Percentiles rank a stretch among this genome's conserved stretches.
Evolutionary conservation across 2,888 invertebrate genomes (phyloP).

Genomic region (Siphonodentalium dalli): DNA sequence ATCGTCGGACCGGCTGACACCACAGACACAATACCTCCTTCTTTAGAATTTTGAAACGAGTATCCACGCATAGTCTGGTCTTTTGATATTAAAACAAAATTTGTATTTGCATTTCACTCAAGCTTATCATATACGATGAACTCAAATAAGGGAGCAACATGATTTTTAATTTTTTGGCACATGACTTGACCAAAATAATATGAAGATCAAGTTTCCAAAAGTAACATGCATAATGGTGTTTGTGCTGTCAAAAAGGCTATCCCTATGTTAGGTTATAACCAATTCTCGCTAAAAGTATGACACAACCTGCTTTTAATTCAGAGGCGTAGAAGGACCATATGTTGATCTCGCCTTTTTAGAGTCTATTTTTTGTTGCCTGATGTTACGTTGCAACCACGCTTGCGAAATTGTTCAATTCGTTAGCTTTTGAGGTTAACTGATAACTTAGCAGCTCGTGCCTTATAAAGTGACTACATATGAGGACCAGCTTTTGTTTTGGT

Average conservation of each 20-base stretch:
- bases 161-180: background rate
- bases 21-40: background rate
- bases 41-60: too few relatives aligned
- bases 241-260: constrained; percentile 1
- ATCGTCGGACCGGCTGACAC: background rate
- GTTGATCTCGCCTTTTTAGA: too few relatives aligned
- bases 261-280: background rate
- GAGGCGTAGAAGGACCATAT: too few relatives aligned
- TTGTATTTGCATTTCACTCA: background rate
- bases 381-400: too few relatives aligned
- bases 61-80: background rate
- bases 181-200: constrained; percentile 21
- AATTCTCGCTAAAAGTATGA: background rate
- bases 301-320: background rate
- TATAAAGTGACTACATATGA: too few relatives aligned
- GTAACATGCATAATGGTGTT: constrained; percentile 1
- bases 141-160: background rate
- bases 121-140: background rate
- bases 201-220: constrained; percentile 15
- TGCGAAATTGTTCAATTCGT: too few relatives aligned
- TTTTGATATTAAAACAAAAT: background rate
- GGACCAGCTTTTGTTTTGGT: too few relatives aligned
- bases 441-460: too few relatives aligned
- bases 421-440: too few relatives aligned
- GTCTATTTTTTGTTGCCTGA: too few relatives aligned